Evolutionary conservation across 2,797 vertebrate genomes (phyloP), one percentile per base, ranked within the genome.

Genomic region (Pseudotriccus pelzelni): DNA sequence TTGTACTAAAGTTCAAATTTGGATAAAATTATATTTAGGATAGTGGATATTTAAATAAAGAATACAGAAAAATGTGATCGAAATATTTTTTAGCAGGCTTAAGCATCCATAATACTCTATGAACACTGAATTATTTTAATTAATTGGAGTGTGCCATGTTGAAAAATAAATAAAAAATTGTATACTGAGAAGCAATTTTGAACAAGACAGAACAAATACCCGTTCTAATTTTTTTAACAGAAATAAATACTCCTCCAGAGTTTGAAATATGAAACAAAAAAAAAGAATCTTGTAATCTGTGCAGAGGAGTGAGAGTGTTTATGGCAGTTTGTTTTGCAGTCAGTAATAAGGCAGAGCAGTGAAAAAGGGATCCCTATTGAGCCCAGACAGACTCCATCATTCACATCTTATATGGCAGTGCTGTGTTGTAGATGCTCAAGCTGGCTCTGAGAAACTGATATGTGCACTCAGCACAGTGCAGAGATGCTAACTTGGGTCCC

Each of bases 331-430:
- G 52, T 67, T 89, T 73, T 69, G 43, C 43, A 66, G 20, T 36
- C 78, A 59, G 27, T 62, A 56, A 8, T 32, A 43, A 12, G 25
- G 30, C 50, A 69, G 52, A 73, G 34, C 34, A 49, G 36, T 58
- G 49, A 19, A 28, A 41, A 87, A 55, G 14, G 15, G 17, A 39
- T 44, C 12, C 47, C n/a, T 62, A 0, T 3, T 17, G 52, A 83
- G 17, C 9, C 5, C n/a, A 36, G 17, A 13, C 3, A n/a, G 46
- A 15, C 19, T 28, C n/a, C 21, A 0, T 21, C 12, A 23, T 23
- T 76, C 27, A 13, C 7, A 6, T 46, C 22, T n/a, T 34, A 3
- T 27, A 5, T 20, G 43, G n/a, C 34, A 58, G 43, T 11, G 41
- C 32, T 50, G 32, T 11, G n/a, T 12, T 60, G 23, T 21, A 30